phyloP scores from a whole-genome alignment of 2,113 vertebrate genomes.

The Syrmaticus mikado region DNA sequence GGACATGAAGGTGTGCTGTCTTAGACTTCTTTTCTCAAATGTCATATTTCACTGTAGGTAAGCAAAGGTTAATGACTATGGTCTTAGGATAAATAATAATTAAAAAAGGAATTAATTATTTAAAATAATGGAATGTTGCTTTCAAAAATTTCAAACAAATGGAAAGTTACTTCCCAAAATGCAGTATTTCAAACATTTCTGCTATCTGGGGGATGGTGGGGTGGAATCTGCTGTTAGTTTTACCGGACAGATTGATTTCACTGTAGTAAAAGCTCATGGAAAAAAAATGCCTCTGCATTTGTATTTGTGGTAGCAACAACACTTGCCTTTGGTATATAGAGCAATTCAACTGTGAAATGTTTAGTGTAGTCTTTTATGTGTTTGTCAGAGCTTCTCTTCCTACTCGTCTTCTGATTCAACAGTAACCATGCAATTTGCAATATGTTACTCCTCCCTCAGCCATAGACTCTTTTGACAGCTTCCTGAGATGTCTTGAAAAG shows the following conservation, averaged over 20 bases:
- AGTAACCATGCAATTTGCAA: not conserved
- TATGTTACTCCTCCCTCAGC: not conserved
- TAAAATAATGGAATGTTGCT: slow-evolving; percentile 14
- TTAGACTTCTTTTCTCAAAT: not conserved
- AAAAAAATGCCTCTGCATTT: not conserved
- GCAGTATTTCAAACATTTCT: slow-evolving; percentile 26
- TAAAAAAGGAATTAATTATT: not conserved
- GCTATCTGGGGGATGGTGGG: not conserved
- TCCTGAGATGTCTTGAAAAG: slow-evolving; percentile 6
- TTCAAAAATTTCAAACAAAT: slow-evolving; percentile 36
- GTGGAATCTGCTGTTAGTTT: not conserved
- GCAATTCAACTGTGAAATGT: slow-evolving; percentile 23
- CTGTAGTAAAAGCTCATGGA: not conserved
- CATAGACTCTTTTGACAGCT: not conserved
- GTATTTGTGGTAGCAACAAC: slow-evolving; percentile 8
- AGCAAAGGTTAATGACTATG: slow-evolving; percentile 4
- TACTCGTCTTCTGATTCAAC: not conserved
- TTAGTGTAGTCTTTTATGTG: not conserved
- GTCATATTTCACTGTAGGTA: not conserved
- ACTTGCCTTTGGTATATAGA: not conserved
- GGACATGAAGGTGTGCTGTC: not conserved
- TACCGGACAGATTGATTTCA: not conserved
- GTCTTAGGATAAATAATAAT: slow-evolving; percentile 23
- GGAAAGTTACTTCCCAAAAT: slow-evolving; percentile 19
- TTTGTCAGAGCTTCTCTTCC: slow-evolving; percentile 9